Evolutionary conservation across 2,113 vertebrate species (phyloP).

Genomic region (Triplophysa siluroides): DNA sequence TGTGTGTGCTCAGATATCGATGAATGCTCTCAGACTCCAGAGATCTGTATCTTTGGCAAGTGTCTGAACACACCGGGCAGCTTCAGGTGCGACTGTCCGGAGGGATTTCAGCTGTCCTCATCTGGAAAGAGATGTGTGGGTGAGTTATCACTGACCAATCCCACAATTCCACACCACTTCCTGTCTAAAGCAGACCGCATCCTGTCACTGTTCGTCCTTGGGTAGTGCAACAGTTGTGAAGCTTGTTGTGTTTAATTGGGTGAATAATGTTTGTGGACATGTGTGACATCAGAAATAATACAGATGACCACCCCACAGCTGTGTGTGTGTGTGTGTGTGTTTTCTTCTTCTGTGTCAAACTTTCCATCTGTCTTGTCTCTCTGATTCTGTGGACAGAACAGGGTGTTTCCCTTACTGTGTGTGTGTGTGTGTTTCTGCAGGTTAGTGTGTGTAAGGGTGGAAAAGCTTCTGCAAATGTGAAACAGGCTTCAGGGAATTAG

Average conservation of each 20-base stretch:
- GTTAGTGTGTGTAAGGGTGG: slow-evolving; percentile 42
- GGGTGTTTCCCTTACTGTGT: slow-evolving; percentile 73
- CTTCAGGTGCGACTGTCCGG: slow-evolving; percentile 89
- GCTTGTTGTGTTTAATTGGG: not conserved
- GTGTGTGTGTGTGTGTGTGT: slow-evolving; percentile 38
- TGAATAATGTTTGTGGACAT: not conserved
- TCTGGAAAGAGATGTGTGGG: slow-evolving; percentile 91
- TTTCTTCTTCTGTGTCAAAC: slow-evolving; percentile 52
- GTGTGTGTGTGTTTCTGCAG: not conserved
- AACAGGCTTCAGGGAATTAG: slow-evolving; percentile 30
- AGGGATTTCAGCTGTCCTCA: slow-evolving; percentile 88
- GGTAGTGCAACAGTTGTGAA: not conserved
- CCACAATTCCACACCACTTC: too few relatives aligned
- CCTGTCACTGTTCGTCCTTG: not conserved
- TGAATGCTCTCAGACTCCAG: slow-evolving; percentile 86
- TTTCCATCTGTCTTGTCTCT: slow-evolving; percentile 71
- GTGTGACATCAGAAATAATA: too few relatives aligned
- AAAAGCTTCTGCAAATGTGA: slow-evolving; percentile 47
- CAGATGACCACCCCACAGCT: too few relatives aligned
- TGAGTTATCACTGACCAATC: slow-evolving; percentile 63
- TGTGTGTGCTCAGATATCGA: slow-evolving; percentile 82
- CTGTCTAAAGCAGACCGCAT: too few relatives aligned
- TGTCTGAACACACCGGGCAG: slow-evolving; percentile 93
- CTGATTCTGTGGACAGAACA: slow-evolving; percentile 46
- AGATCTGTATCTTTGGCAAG: slow-evolving; percentile 88